A percentile compares a stretch with the other conserved stretches of the same genome.
Conservation (phyloP, 2,113 vertebrate genomes). For the Vicugna pacos region DNA sequence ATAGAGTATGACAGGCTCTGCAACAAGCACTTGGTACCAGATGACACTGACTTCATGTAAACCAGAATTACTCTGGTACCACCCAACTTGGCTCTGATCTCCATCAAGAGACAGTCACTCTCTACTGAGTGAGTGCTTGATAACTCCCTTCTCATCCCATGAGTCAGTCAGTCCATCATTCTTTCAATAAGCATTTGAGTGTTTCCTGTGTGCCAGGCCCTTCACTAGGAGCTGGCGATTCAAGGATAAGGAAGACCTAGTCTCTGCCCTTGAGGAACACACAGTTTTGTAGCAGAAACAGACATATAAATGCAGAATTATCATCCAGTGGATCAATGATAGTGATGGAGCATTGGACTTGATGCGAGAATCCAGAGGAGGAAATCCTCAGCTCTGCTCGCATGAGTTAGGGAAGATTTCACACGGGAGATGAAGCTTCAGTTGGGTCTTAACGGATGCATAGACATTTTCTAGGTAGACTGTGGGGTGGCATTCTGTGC, state of each 20-base stretch:
- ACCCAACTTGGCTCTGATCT: neutral
- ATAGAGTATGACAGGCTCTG: constrained; percentile 13
- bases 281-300: constrained; percentile 19
- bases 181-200: neutral
- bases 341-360: neutral
- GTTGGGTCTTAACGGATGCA: neutral
- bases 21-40: neutral
- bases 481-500: neutral
- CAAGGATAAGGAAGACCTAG: neutral
- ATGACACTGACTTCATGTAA: neutral
- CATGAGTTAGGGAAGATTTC: neutral
- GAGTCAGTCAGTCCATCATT: neutral
- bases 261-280: neutral
- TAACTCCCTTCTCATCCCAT: neutral
- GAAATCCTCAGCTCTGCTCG: neutral
- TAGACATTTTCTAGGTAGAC: neutral
- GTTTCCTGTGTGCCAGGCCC: neutral
- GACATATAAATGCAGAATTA: neutral
- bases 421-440: neutral
- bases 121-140: neutral
- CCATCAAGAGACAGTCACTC: neutral
- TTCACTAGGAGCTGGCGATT: neutral
- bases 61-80: neutral
- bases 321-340: neutral
- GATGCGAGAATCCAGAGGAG: neutral